Evolutionary conservation across 2,113 vertebrate genomes (phyloP).

Genomic region (Platichthys stellatus): DNA sequence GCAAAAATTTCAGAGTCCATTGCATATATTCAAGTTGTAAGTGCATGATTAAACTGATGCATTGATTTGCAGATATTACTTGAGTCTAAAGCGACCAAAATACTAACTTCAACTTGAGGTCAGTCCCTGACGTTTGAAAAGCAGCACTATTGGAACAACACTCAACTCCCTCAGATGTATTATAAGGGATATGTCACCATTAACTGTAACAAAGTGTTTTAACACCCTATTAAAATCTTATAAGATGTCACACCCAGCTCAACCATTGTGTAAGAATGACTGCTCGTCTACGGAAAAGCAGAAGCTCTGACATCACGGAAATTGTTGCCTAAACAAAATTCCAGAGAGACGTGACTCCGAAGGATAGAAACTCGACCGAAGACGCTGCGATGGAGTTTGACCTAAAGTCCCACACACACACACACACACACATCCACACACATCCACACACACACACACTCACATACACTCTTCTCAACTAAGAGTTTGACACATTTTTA

Average conservation of each 20-base stretch:
- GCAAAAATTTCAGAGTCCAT: no score
- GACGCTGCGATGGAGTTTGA: background rate
- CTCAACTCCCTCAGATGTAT: background rate
- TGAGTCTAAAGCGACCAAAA: no score
- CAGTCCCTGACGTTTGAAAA: no score
- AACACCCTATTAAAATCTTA: background rate
- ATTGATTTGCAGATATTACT: no score
- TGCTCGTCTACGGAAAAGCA: background rate
- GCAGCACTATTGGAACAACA: no score
- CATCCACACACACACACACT: no score
- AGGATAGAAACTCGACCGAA: background rate
- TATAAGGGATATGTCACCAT: background rate
- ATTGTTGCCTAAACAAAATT: background rate
- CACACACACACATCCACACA: no score
- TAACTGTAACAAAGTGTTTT: background rate
- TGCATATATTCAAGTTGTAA: no score
- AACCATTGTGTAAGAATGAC: background rate
- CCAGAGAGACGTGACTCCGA: background rate
- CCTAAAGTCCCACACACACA: no score
- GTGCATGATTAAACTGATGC: no score
- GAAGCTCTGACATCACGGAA: background rate
- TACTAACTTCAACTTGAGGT: no score
- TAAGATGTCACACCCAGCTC: background rate
- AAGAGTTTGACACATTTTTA: no score
- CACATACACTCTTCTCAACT: background rate